phyloP scores from a whole-genome alignment of 2,797 vertebrate species.

The Chaenodraco wilsoni region DNA sequence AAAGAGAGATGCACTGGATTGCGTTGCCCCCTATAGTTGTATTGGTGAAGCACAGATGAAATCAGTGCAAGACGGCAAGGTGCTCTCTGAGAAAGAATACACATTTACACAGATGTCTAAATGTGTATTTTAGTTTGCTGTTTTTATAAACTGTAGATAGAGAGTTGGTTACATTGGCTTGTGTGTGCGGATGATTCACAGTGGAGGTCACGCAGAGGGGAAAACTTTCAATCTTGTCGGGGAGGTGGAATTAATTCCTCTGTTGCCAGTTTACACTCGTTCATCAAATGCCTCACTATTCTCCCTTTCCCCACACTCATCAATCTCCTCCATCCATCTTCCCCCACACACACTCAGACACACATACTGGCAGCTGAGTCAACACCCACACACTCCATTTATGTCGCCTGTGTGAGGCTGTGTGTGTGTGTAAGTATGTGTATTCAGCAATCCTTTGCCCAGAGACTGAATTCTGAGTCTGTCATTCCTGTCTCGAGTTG shows the following conservation, averaged over 20 bases:
- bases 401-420: slow-evolving; percentile 64
- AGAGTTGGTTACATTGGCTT: slow-evolving; percentile 40
- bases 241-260: slow-evolving; percentile 83
- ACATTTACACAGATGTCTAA: slow-evolving; percentile 2
- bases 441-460: slow-evolving; percentile 68
- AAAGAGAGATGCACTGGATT: slow-evolving; percentile 60
- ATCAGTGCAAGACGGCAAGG: neutral
- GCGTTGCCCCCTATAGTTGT: slow-evolving; percentile 78
- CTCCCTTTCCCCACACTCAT: slow-evolving; percentile 76
- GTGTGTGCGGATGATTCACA: slow-evolving; percentile 54
- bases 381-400: slow-evolving; percentile 83
- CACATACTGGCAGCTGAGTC: slow-evolving; percentile 82
- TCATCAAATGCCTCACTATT: slow-evolving; percentile 84
- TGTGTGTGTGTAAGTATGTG: slow-evolving; percentile 52
- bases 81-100: neutral
- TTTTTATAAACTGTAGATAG: slow-evolving; percentile 39
- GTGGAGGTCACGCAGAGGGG: slow-evolving; percentile 78
- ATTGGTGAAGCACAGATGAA: slow-evolving; percentile 67
- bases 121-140: slow-evolving; percentile 23
- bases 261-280: slow-evolving; percentile 83
- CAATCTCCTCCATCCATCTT: slow-evolving; percentile 77
- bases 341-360: slow-evolving; percentile 33
- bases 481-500: slow-evolving; percentile 7
- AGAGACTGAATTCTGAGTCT: slow-evolving; percentile 55
- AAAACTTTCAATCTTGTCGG: slow-evolving; percentile 77